Evolutionary conservation across 2,113 vertebrate genomes (phyloP).

Genomic region (Addax nasomaculatus): DNA sequence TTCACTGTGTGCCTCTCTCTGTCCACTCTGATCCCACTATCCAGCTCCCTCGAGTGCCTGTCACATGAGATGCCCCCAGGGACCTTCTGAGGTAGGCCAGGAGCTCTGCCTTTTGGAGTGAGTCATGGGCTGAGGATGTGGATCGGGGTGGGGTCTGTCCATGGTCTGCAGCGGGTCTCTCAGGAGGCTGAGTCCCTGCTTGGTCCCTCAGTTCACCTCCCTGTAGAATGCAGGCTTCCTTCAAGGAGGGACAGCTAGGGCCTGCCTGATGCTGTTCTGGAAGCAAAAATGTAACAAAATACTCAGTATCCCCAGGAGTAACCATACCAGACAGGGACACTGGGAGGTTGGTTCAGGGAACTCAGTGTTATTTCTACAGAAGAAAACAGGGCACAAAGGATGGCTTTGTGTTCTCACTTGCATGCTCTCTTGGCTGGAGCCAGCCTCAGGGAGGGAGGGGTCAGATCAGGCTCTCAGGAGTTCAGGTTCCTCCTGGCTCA

Average conservation of each 20-base stretch:
- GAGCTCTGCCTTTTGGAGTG: neutral
- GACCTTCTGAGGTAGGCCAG: too few relatives aligned
- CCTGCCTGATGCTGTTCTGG: neutral
- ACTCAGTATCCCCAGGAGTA: neutral
- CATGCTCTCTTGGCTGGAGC: neutral
- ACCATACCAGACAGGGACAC: too few relatives aligned
- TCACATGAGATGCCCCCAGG: neutral
- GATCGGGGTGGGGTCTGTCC: neutral
- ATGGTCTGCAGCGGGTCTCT: neutral
- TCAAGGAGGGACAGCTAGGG: neutral
- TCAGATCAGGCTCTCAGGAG: accelerated
- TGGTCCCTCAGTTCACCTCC: neutral
- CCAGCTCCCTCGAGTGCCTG: neutral
- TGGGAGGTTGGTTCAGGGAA: neutral
- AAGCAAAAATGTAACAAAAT: neutral
- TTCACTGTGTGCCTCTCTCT: neutral
- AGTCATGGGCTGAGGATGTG: neutral
- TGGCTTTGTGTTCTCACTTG: neutral
- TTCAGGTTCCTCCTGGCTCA: neutral
- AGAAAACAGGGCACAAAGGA: neutral
- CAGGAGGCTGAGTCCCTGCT: neutral
- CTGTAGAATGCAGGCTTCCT: neutral
- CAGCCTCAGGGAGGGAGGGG: neutral
- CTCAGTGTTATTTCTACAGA: neutral
- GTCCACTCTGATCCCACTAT: neutral